A percentile compares a stretch with the other conserved stretches of the same genome.
These are phyloP conservation scores for Montipora capricornis DNA, from an alignment of 64 coral and sea anemone genomes.

Conservation along the genomic window DNA sequence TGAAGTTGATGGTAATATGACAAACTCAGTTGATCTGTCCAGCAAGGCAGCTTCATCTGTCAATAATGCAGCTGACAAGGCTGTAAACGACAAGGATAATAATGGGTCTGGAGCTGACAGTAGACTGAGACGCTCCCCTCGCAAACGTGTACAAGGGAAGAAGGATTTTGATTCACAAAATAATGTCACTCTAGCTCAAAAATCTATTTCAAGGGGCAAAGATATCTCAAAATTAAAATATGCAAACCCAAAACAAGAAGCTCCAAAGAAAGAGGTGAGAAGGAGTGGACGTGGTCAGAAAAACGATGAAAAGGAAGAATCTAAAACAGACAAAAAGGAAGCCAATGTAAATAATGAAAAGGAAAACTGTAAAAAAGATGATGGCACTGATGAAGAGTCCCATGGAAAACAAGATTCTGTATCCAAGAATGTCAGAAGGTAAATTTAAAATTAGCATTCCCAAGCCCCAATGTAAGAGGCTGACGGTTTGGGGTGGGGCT, in stretches of 20 bases:
- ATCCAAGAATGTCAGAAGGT: constrained; percentile 76
- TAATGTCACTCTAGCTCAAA: neutral
- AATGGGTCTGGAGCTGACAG: neutral
- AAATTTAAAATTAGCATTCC: neutral
- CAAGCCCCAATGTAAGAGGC: too few species aligned
- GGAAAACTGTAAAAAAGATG: constrained; percentile 18
- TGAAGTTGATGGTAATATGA: neutral
- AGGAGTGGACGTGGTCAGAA: constrained; percentile 40
- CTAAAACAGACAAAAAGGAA: constrained; percentile 26
- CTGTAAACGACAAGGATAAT: neutral
- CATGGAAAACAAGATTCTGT: neutral
- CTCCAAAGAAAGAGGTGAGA: constrained; percentile 11
- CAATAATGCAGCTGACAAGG: neutral
- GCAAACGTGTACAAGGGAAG: constrained; percentile 31
- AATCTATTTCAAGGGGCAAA: constrained; percentile 47
- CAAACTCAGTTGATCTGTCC: neutral
- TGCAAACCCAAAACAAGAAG: constrained; percentile 26
- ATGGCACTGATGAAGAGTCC: constrained; percentile 1
- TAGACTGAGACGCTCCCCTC: neutral
- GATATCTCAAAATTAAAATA: constrained; percentile 43
- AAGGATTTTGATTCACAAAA: constrained; percentile 11
- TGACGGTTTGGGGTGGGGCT: too few species aligned
- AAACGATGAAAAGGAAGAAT: constrained; percentile 29
- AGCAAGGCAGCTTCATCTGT: neutral
- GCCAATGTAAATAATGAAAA: neutral